Conservation (phyloP, 64 coral and sea anemone genomes). For the Actinia tenebrosa region DNA sequence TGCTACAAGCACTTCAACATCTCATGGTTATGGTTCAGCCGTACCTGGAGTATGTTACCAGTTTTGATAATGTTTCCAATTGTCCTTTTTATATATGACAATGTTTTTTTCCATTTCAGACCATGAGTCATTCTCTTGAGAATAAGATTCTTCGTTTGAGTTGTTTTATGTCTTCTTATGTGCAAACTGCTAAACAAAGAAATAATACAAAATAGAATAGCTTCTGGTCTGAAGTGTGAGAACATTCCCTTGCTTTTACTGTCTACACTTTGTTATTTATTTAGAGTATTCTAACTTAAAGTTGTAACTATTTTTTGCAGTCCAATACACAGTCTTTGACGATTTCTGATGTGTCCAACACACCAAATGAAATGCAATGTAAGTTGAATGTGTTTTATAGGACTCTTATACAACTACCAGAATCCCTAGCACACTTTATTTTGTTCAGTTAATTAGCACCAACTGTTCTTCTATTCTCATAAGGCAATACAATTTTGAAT, state of each 20-base stretch:
- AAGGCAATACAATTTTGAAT: too few species aligned
- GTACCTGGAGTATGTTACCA: neutral
- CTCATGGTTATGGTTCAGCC: neutral
- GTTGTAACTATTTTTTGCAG: neutral
- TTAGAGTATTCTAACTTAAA: neutral
- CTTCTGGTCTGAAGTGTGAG: neutral
- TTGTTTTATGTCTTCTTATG: neutral
- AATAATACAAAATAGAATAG: too few species aligned
- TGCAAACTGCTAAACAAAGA: too few species aligned
- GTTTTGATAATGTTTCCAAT: neutral
- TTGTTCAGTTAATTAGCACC: too few species aligned
- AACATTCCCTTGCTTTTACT: neutral
- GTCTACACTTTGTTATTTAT: neutral
- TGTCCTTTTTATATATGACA: neutral
- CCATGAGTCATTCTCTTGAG: neutral
- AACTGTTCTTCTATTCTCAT: too few species aligned
- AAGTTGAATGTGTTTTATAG: neutral
- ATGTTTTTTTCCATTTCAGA: neutral
- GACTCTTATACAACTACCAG: too few species aligned
- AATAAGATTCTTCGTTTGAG: neutral
- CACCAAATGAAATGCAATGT: constrained; percentile 67
- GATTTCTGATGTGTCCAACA: constrained; percentile 90
- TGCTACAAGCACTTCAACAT: neutral
- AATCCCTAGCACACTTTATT: too few species aligned
- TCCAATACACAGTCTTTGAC: constrained; percentile 81